Base-by-base conservation (phyloP, 2,888 invertebrate species). In the Meandrusa payeni region DNA sequence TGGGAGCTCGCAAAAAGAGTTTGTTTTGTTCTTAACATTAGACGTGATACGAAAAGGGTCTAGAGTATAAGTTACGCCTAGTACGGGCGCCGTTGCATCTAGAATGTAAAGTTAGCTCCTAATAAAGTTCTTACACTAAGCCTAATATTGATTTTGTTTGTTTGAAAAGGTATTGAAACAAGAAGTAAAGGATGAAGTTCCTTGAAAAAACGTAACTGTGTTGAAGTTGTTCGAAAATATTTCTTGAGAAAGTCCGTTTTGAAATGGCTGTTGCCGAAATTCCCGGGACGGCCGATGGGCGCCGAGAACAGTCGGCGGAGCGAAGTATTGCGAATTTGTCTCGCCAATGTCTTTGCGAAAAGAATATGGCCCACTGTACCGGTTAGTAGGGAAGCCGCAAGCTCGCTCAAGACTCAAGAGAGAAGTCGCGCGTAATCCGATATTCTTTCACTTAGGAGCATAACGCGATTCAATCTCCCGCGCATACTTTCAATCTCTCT, bases 151-250 rank as follows among this genome's bases (percentile, higher is more conserved):
- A 90, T 90, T 93, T 93, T 92, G 91, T 93, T 93, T 93, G 91
- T 92, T 93, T 92, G 91, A 91, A 90, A 93, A 93, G 93, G 93
- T 92, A 91, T 91, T 92, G 92, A 92, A 92, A 92, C 92, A 93
- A 92, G 93, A 93, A 91, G 91, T 92, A 91, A 92, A 91, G 93
- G 93, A 92, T 93, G 93, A 93, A 91, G 89, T 90, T 87, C 87
- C 85, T 86, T 86, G 86, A 87, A 86, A 41, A 85, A 81, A n/a
- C n/a, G 73, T 85, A 81, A 76, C 80, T 86, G 76, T 83, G 76
- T 86, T 83, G 85, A 87, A 88, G 87, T 87, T 79, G n/a, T 85
- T 81, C 20, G 83, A 83, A 86, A 85, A 83, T 82, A 69, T 87
- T 83, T 80, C 73, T 74, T 81, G 76, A 82, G 85, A 85, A 80